phyloP scores from a whole-genome alignment of 2,797 vertebrate species.

The Sebastes nivosus region DNA sequence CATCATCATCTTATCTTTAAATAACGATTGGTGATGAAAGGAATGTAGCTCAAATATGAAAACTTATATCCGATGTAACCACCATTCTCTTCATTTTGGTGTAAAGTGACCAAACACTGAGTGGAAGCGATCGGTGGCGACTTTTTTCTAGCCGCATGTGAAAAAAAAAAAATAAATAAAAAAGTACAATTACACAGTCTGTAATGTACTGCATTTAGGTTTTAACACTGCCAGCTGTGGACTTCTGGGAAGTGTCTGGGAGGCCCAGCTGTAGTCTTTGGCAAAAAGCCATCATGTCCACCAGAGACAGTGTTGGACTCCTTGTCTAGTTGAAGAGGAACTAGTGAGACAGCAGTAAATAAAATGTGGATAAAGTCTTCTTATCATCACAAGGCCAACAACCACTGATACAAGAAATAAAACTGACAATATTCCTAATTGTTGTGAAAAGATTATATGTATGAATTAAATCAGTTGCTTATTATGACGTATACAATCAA shows the following conservation, averaged over 20 bases:
- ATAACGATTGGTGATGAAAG: conserved; percentile 13
- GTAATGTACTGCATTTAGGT: conserved; percentile 15
- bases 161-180: not conserved
- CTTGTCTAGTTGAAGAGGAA: not conserved
- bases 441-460: not conserved
- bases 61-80: not conserved
- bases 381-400: not conserved
- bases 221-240: conserved; percentile 20
- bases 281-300: conserved; percentile 26
- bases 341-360: not conserved
- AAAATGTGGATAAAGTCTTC: not conserved
- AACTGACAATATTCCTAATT: not conserved
- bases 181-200: conserved; percentile 5
- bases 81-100: conserved; percentile 1
- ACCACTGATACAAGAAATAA: not conserved
- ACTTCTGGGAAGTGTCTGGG: conserved; percentile 27
- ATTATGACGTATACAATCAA: not conserved
- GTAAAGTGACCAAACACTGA: conserved; percentile 27
- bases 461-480: not conserved
- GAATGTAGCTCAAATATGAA: conserved; percentile 1
- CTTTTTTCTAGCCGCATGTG: not conserved
- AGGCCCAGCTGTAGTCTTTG: conserved; percentile 38
- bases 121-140: not conserved
- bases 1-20: conserved; percentile 17
- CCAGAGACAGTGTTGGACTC: conserved; percentile 1